These are phyloP conservation scores for Benitochromis conjunctus DNA, from an alignment of 2,113 vertebrate genomes.

Conservation along the genomic window DNA sequence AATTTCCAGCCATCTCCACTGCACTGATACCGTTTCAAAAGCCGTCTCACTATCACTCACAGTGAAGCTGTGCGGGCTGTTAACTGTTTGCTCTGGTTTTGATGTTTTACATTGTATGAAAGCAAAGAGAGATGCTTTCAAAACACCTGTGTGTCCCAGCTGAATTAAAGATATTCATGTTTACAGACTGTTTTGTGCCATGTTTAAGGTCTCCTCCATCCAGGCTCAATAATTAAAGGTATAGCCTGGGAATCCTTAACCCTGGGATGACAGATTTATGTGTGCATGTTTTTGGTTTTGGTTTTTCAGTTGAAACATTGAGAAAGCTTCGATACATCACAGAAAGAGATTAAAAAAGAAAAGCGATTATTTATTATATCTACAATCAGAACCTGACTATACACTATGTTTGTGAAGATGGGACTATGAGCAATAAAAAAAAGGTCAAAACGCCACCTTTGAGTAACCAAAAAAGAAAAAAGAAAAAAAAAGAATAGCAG, in stretches of 20 bases:
- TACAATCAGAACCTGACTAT: background rate
- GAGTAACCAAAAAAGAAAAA: too few species aligned
- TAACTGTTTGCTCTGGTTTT: constrained; percentile 27
- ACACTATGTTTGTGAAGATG: background rate
- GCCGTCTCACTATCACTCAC: constrained; percentile 27
- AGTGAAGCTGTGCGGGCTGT: background rate
- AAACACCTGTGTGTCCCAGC: constrained; percentile 17
- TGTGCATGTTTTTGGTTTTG: background rate
- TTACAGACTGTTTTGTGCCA: constrained; percentile 1
- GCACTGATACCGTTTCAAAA: constrained; percentile 41
- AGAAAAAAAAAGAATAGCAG: background rate
- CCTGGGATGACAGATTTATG: background rate
- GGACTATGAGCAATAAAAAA: background rate
- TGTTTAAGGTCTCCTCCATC: background rate
- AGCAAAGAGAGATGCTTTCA: constrained; percentile 22
- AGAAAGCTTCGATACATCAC: background rate
- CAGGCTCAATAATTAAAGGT: background rate
- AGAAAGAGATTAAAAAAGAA: background rate
- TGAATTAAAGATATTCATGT: background rate
- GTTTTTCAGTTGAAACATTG: background rate
- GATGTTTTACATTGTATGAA: constrained; percentile 21
- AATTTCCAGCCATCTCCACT: constrained; percentile 46
- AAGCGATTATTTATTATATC: background rate
- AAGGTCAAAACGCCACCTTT: background rate
- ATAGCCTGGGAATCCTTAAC: background rate